Conservation (phyloP, 2,888 invertebrate genomes). For the Epiblema foenella region DNA sequence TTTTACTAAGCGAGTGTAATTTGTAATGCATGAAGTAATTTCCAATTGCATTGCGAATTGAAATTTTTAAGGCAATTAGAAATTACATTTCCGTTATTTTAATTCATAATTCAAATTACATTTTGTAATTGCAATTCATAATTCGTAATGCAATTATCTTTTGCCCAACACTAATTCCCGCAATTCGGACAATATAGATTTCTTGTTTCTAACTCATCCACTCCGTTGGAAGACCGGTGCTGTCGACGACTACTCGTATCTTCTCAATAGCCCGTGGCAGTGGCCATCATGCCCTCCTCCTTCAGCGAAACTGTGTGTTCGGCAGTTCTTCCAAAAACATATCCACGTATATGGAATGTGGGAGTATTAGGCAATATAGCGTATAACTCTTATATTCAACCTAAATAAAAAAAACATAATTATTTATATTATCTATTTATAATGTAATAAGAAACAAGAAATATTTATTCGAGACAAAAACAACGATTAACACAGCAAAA, state of each 20-base stretch:
- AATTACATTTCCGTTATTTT: too few relatives aligned
- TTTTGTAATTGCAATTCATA: too few relatives aligned
- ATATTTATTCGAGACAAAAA: too few relatives aligned
- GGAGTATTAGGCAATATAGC: conserved; percentile 14
- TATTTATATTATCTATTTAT: background rate
- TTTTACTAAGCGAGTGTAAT: too few relatives aligned
- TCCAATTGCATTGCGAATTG: too few relatives aligned
- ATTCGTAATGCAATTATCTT: too few relatives aligned
- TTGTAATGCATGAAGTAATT: too few relatives aligned
- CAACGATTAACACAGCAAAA: too few relatives aligned
- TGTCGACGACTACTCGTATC: conserved; percentile 14
- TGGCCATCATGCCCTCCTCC: conserved; percentile 25
- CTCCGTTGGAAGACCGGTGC: conserved; percentile 1
- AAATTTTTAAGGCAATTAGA: too few relatives aligned
- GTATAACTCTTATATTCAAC: conserved; percentile 8
- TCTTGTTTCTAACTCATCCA: conserved; percentile 2
- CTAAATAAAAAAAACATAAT: conserved; percentile 24
- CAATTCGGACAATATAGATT: background rate
- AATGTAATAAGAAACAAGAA: too few relatives aligned
- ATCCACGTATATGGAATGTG: conserved; percentile 3
- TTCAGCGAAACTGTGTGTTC: background rate
- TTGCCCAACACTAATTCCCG: too few relatives aligned
- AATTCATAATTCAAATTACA: too few relatives aligned
- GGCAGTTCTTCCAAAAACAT: conserved; percentile 10
- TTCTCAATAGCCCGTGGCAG: conserved; percentile 25